Evolutionary conservation across 2,888 invertebrate genomes (phyloP).

Genomic region (Aplocera efformata): DNA sequence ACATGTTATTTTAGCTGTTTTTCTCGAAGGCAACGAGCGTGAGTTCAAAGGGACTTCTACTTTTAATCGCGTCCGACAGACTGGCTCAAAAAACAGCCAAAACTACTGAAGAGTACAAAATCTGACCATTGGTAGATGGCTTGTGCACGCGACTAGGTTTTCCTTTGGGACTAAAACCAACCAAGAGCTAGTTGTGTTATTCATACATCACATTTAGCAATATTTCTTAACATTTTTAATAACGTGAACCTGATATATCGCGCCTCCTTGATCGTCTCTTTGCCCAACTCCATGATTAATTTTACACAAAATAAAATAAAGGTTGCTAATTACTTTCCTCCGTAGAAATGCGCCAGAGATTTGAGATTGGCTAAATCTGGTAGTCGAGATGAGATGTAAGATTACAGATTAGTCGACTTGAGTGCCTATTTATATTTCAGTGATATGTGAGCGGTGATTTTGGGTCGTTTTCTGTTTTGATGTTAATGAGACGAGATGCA

Average conservation of each 20-base stretch:
- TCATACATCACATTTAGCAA: no score
- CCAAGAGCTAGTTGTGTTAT: no score
- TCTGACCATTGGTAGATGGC: not conserved
- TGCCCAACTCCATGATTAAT: conserved; percentile 7
- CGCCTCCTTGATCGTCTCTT: not conserved
- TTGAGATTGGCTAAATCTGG: conserved; percentile 35
- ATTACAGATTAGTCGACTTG: no score
- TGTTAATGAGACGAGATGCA: conserved; percentile 15
- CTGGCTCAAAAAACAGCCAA: conserved; percentile 34
- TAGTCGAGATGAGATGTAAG: conserved; percentile 34
- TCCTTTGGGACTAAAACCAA: no score
- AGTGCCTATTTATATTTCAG: no score
- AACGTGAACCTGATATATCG: no score
- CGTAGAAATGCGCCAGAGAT: conserved; percentile 57
- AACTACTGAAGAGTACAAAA: conserved; percentile 20
- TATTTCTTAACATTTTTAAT: no score
- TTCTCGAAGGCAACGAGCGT: conserved; percentile 32
- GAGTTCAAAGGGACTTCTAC: conserved; percentile 32
- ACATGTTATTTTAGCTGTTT: conserved; percentile 23
- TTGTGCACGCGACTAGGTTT: not conserved
- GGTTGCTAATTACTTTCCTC: conserved; percentile 20
- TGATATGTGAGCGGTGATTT: no score
- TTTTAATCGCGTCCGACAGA: conserved; percentile 28
- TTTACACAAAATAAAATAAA: conserved; percentile 8
- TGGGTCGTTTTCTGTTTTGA: conserved; percentile 3